These are phyloP conservation scores for Oryzias dopingdopingensis DNA, from an alignment of 2,797 vertebrate species.

Conservation along the genomic window DNA sequence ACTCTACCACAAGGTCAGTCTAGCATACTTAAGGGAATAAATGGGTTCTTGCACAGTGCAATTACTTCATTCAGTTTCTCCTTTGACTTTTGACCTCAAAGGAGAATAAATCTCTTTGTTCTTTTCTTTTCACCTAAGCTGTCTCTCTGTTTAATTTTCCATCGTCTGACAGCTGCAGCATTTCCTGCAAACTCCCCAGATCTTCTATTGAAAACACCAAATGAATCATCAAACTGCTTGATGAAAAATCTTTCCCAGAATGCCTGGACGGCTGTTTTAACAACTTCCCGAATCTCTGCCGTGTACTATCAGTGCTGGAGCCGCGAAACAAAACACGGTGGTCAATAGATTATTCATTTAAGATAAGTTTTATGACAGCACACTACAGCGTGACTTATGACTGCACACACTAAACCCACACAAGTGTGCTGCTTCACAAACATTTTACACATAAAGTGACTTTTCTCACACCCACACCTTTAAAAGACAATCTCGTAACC, in stretches of 20 bases:
- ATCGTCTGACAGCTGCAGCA: constrained; percentile 26
- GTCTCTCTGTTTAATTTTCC: constrained; percentile 18
- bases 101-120: not conserved
- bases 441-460: constrained; percentile 14
- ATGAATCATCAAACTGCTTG: constrained; percentile 36
- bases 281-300: constrained; percentile 47
- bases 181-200: constrained; percentile 39
- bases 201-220: constrained; percentile 34
- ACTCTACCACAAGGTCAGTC: no score
- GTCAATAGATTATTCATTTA: constrained; percentile 36
- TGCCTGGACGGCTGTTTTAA: constrained; percentile 46
- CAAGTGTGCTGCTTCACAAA: constrained; percentile 16
- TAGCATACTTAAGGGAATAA: no score
- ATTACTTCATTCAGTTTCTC: no score
- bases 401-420: not conserved
- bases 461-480: not conserved
- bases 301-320: constrained; percentile 29
- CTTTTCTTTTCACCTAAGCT: constrained; percentile 8
- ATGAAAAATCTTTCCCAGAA: constrained; percentile 46
- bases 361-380: constrained; percentile 28
- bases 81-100: no score
- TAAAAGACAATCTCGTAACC: constrained; percentile 9
- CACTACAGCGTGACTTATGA: constrained; percentile 39
- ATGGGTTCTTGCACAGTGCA: no score
- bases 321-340: constrained; percentile 31